These are phyloP conservation scores for Trachelus stipa DNA, from an alignment of 2,888 invertebrate species.

Conservation along the genomic window DNA sequence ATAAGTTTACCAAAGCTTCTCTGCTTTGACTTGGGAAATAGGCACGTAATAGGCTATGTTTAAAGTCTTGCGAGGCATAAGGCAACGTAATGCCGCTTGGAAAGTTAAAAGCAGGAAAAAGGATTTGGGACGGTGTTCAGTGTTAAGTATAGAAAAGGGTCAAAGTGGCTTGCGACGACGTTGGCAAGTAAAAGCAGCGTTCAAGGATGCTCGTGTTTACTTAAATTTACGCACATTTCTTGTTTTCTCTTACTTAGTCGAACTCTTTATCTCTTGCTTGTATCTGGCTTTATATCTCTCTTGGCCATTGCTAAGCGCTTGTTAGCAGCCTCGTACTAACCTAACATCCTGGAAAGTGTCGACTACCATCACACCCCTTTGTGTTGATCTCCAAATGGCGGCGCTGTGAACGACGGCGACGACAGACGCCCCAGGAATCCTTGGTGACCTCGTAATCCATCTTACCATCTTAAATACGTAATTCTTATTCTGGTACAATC, in stretches of 20 bases:
- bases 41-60: slow-evolving; percentile 26
- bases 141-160: not conserved
- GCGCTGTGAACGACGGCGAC: not conserved
- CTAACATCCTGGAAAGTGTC: not conserved
- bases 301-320: not conserved
- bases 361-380: not conserved
- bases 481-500: not conserved
- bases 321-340: not conserved
- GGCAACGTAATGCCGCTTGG: not conserved
- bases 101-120: slow-evolving; percentile 8
- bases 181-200: not conserved
- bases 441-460: not conserved
- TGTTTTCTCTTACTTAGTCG: not conserved
- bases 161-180: not conserved
- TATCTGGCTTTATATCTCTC: not conserved
- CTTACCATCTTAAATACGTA: not conserved
- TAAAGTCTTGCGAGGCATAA: not conserved
- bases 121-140: not conserved
- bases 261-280: not conserved
- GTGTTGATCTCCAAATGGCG: not conserved
- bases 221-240: not conserved
- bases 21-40: slow-evolving; percentile 26
- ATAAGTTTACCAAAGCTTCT: slow-evolving; percentile 19
- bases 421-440: not conserved
- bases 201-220: not conserved